Evolutionary conservation across 2,113 vertebrate species (phyloP), one percentile per base, ranked within the genome.

Genomic region (Seriola rivoliana): DNA sequence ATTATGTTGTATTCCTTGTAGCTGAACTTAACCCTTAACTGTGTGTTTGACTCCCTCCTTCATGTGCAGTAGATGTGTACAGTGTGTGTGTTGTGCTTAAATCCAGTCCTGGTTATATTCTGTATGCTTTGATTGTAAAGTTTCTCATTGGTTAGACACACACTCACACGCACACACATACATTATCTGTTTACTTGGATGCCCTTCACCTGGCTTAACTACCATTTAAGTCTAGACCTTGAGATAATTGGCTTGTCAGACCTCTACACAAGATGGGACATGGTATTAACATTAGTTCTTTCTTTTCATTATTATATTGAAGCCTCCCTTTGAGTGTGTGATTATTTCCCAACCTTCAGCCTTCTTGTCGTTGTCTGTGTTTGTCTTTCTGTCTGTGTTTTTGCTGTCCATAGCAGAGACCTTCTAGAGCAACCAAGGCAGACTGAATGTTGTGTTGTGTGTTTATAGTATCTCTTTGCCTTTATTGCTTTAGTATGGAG

Each of bases 401-500:
- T 90, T 66, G 76, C 84, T 68, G 77, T 89, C 84, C 85, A 58
- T 84, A 74, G 88, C 72, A 50, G 68, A 91, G 76, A 93, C 85
- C 87, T 80, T 89, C 64, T 81, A 82, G 72, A 90, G 78, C 70
- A 79, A 84, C 88, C 84, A 72, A 90, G 84, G 78, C 86, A 82
- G 81, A 82, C 80, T 80, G 85, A 89, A 76, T 93, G 89, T 91
- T 86, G 90, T 91, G 85, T 81, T 71, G 80, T 92, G 81, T 90
- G 90, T 91, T 92, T 93, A 91, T 90, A 91, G 84, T 88, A 89
- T 93, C 86, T 87, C 86, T 87, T 92, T 89, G 83, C 90, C 79
- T 91, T 93, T 90, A 91, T 93, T 90, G 85, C 93, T 93, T 93
- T 91, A 87, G 90, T 91, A 85, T 93, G 84, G 85, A 91, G 89